Conservation (phyloP, 2,888 invertebrate species). For the Sepiola atlantica region DNA sequence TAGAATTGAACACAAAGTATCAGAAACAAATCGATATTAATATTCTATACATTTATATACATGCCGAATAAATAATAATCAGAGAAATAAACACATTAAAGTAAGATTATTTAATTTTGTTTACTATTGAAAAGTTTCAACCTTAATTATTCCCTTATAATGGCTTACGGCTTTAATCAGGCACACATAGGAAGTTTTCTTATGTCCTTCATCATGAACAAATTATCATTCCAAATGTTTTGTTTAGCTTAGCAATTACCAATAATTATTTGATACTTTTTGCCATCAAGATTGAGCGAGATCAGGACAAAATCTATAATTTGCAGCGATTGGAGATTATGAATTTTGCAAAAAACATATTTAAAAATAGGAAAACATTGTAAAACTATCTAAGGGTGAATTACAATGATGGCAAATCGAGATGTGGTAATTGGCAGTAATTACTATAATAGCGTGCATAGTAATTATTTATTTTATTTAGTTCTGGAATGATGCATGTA, state of each 20-base stretch:
- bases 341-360: background rate
- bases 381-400: background rate
- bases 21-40: no score
- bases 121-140: background rate
- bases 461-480: background rate
- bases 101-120: background rate
- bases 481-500: background rate
- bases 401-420: background rate
- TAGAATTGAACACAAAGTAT: no score
- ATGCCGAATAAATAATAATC: background rate
- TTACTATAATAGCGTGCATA: background rate
- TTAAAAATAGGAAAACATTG: background rate
- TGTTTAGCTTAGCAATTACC: background rate
- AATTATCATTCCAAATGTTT: background rate
- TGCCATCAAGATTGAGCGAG: background rate
- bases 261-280: background rate
- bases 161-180: background rate
- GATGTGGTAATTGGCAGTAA: background rate
- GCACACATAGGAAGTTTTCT: background rate
- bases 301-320: conserved; percentile 32
- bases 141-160: conserved; percentile 32
- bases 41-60: no score
- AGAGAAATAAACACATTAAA: background rate
- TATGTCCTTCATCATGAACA: background rate
- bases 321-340: background rate